These are phyloP conservation scores for Sarcoramphus papa DNA, from an alignment of 2,797 vertebrate species.

Conservation along the genomic window DNA sequence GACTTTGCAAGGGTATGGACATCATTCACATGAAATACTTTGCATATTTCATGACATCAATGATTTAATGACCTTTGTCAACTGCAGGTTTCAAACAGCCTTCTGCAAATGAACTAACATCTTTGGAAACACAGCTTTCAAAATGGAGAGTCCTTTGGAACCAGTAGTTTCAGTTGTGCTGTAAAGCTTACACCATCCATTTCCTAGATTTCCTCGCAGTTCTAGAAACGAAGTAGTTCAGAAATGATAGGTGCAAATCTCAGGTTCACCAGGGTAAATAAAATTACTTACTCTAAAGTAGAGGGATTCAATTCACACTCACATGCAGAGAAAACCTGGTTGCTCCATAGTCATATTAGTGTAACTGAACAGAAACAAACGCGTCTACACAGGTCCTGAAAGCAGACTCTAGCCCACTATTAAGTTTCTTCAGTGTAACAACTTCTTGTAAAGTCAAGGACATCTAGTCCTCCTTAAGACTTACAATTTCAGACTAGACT, in stretches of 20 bases:
- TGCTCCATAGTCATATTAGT: neutral
- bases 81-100: neutral
- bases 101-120: neutral
- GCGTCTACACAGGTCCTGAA: neutral
- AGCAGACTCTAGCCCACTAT: neutral
- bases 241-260: neutral
- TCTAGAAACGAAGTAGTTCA: neutral
- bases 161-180: neutral
- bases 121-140: neutral
- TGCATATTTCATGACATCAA: neutral
- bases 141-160: neutral
- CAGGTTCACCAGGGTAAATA: neutral
- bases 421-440: neutral
- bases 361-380: neutral
- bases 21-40: neutral
- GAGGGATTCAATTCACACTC: neutral
- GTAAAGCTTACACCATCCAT: neutral
- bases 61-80: neutral
- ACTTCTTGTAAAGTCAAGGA: neutral
- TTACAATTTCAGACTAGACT: slow-evolving; percentile 18
- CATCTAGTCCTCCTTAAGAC: neutral
- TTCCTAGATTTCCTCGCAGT: neutral
- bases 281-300: neutral
- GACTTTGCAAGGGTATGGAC: neutral
- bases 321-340: neutral